These are phyloP conservation scores for Sciurus vulgaris DNA, from an alignment of 2,797 vertebrate genomes.

Conservation along the genomic window DNA sequence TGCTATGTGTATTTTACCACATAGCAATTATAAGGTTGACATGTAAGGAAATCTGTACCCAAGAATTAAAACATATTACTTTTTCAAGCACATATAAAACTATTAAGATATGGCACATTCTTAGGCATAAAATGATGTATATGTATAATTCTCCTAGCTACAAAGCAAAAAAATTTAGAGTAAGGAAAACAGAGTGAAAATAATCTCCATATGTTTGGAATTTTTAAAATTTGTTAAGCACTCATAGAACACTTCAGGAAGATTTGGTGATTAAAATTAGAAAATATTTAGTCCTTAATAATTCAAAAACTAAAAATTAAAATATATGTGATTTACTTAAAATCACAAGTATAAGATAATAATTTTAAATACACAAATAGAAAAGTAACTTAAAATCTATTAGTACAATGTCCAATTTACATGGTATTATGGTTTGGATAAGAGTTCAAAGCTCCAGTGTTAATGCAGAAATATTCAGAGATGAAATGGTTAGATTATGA, in stretches of 20 bases:
- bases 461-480: too few relatives aligned
- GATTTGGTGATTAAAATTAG: background rate
- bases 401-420: background rate
- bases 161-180: background rate
- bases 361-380: background rate
- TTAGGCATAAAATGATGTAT: background rate
- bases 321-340: background rate
- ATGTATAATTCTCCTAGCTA: background rate
- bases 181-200: background rate
- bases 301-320: background rate
- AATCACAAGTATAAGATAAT: background rate
- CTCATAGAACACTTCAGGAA: background rate
- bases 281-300: background rate
- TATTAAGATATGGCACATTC: slow-evolving; percentile 7
- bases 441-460: too few relatives aligned
- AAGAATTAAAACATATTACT: background rate
- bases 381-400: background rate
- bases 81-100: slow-evolving; percentile 11
- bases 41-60: background rate
- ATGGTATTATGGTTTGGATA: background rate
- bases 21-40: background rate
- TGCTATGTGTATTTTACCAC: background rate
- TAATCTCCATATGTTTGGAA: background rate
- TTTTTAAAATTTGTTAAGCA: background rate
- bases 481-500: too few relatives aligned